These are phyloP conservation scores for Tricholaema leucomelas DNA, from an alignment of 2,113 vertebrate genomes.

Conservation along the genomic window DNA sequence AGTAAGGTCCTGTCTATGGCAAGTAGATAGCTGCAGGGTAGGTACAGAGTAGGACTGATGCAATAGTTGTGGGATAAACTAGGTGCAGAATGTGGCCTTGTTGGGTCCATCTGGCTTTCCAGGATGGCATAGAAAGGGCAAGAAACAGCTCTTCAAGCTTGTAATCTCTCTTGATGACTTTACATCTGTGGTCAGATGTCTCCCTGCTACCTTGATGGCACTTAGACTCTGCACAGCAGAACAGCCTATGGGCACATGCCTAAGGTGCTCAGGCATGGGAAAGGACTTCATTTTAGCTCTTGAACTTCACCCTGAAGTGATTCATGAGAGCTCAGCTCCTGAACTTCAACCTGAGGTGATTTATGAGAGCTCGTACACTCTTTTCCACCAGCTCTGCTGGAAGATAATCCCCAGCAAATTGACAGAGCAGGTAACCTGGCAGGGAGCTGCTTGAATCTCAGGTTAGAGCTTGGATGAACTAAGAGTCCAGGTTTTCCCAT, in stretches of 20 bases:
- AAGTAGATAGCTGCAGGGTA: background rate
- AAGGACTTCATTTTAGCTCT: background rate
- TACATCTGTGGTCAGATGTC: background rate
- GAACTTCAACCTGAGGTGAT: background rate
- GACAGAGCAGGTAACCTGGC: background rate
- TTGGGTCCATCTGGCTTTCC: background rate
- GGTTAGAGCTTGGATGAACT: background rate
- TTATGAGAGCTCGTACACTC: background rate
- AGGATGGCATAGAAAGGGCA: background rate
- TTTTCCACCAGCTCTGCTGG: background rate
- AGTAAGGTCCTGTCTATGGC: background rate
- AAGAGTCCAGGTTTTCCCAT: background rate
- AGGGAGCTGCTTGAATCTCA: background rate
- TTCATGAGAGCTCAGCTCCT: background rate
- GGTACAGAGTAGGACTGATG: fast-evolving
- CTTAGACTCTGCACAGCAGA: background rate
- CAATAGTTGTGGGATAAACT: fast-evolving
- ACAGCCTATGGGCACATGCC: fast-evolving
- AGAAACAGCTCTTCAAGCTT: background rate
- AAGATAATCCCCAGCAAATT: background rate
- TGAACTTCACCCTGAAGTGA: background rate
- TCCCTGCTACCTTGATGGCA: background rate
- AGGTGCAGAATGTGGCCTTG: background rate
- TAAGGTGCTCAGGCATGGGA: background rate
- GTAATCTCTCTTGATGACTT: background rate